Percentiles rank a stretch among this genome's conserved stretches.
Evolutionary conservation across 2,888 invertebrate genomes (phyloP).

Genomic region (Leucoma salicis): DNA sequence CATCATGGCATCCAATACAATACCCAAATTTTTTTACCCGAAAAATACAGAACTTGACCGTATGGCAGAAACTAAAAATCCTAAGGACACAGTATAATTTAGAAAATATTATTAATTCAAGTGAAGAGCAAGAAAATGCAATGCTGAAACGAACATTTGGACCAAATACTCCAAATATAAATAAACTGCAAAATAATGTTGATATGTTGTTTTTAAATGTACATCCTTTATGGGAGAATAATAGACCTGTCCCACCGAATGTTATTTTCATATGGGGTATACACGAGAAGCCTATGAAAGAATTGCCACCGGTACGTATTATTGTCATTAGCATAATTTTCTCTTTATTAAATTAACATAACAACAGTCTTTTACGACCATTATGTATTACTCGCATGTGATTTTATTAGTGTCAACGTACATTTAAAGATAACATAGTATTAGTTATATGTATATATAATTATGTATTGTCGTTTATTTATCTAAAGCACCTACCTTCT

Average conservation of each 20-base stretch:
- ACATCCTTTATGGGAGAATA: conserved; percentile 37
- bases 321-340: too few relatives aligned
- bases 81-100: conserved; percentile 9
- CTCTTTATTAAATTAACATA: too few relatives aligned
- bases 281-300: conserved; percentile 25
- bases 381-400: too few relatives aligned
- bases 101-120: background rate
- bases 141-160: conserved; percentile 19
- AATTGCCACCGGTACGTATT: conserved; percentile 30
- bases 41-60: conserved; percentile 17
- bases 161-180: conserved; percentile 20
- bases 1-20: conserved; percentile 39
- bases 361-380: too few relatives aligned
- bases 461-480: too few relatives aligned
- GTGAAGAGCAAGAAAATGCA: conserved; percentile 2
- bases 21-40: conserved; percentile 23
- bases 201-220: conserved; percentile 38
- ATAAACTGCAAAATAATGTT: conserved; percentile 32
- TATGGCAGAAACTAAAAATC: conserved; percentile 23
- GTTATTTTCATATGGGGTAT: conserved; percentile 39
- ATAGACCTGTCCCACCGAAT: conserved; percentile 36
- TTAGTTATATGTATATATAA: too few relatives aligned
- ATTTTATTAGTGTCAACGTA: too few relatives aligned
- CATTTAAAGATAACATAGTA: too few relatives aligned
- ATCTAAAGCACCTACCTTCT: too few relatives aligned